A percentile compares a stretch with the other conserved stretches of the same genome.
Evolutionary conservation across 2,797 vertebrate species (phyloP).

Genomic region (Urocyon cinereoargenteus): DNA sequence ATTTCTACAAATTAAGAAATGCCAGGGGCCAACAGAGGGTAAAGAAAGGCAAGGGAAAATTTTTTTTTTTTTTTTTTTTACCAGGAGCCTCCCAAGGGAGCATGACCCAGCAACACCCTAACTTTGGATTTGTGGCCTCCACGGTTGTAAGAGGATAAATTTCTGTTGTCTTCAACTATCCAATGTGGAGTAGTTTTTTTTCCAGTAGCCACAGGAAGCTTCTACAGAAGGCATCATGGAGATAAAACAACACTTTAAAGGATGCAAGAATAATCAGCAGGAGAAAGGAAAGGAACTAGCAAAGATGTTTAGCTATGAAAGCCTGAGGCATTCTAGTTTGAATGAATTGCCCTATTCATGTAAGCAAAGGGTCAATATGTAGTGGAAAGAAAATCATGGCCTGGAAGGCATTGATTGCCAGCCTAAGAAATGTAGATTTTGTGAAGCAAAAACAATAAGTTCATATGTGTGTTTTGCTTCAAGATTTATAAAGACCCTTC

Average conservation of each 20-base stretch:
- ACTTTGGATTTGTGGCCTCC: neutral
- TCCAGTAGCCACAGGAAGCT: neutral
- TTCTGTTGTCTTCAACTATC: neutral
- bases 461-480: neutral
- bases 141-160: neutral
- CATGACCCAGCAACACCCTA: rapidly evolving
- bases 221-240: neutral
- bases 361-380: neutral
- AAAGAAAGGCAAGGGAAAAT: neutral
- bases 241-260: neutral
- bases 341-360: neutral
- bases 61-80: neutral
- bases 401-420: neutral
- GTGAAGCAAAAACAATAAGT: neutral
- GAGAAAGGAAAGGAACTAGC: neutral
- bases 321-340: neutral
- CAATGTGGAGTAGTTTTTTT: neutral
- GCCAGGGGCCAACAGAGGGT: neutral
- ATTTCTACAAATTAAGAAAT: no score
- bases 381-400: neutral
- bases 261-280: neutral
- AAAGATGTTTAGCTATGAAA: neutral
- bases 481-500: neutral
- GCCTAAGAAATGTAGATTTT: neutral
- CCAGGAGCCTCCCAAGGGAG: neutral